Percentiles rank a stretch among this genome's conserved stretches.
phyloP scores from a whole-genome alignment of 1,140 invertebrate species.

The Bombyx mandarina region DNA sequence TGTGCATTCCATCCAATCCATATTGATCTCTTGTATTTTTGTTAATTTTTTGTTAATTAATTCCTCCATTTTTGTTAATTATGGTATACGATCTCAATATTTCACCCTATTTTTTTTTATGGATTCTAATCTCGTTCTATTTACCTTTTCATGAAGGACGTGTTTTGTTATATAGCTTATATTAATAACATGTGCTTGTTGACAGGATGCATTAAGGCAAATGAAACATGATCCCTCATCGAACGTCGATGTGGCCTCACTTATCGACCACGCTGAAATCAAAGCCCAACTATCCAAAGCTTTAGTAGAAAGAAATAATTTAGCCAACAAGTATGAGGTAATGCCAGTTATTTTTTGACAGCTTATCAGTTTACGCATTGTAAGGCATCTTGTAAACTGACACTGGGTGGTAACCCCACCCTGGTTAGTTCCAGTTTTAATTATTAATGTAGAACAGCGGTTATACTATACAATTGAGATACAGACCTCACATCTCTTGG shows the following conservation, averaged over 20 bases:
- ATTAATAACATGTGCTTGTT: slow-evolving; percentile 7
- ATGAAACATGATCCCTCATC: slow-evolving; percentile 36
- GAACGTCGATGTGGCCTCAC: slow-evolving; percentile 37
- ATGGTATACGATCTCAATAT: too few relatives aligned
- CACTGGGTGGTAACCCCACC: too few relatives aligned
- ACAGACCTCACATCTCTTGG: too few relatives aligned
- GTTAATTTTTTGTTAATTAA: too few relatives aligned
- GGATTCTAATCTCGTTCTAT: background rate
- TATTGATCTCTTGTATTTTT: too few relatives aligned
- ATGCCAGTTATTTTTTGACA: slow-evolving; percentile 2
- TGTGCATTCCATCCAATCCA: too few relatives aligned
- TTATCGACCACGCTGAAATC: slow-evolving; percentile 59
- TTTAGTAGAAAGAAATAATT: slow-evolving; percentile 45
- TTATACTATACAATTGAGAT: too few relatives aligned
- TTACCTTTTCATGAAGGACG: slow-evolving; percentile 1
- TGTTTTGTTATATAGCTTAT: background rate
- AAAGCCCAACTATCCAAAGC: slow-evolving; percentile 56
- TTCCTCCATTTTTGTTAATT: too few relatives aligned
- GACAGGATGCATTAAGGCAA: slow-evolving; percentile 53
- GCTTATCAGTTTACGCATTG: background rate
- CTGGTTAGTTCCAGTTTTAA: too few relatives aligned
- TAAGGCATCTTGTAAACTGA: too few relatives aligned
- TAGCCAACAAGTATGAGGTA: slow-evolving; percentile 54
- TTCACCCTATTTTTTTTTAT: too few relatives aligned
- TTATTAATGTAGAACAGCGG: too few relatives aligned